These are phyloP conservation scores for Latrodectus elegans DNA, from an alignment of 2,888 invertebrate genomes.

Conservation along the genomic window DNA sequence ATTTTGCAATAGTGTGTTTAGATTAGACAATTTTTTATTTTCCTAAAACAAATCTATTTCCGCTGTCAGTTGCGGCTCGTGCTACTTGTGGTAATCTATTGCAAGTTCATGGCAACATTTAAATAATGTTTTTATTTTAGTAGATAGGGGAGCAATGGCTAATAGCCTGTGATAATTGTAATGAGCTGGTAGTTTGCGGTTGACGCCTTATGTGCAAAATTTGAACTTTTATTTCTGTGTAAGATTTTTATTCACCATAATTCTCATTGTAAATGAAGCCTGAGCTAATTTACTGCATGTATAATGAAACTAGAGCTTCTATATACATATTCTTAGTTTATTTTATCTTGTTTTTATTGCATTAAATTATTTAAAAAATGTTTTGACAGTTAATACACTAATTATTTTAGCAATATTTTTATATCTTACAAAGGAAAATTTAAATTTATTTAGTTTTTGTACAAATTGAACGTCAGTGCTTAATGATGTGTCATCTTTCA, in stretches of 20 bases:
- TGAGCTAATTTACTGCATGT: not conserved
- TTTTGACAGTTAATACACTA: not conserved
- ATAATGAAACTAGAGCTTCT: not conserved
- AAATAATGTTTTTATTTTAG: conserved; percentile 37
- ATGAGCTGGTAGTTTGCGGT: conserved; percentile 35
- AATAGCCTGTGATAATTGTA: conserved; percentile 33
- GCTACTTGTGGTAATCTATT: not conserved
- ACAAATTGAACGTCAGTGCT: no score
- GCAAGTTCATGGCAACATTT: conserved; percentile 42
- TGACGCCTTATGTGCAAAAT: conserved; percentile 55
- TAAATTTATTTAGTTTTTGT: no score
- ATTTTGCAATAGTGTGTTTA: not conserved
- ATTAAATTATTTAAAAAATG: not conserved
- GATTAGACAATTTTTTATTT: not conserved
- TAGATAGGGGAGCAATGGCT: conserved; percentile 28
- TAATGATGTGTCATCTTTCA: no score
- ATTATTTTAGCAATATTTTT: not conserved
- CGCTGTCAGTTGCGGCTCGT: not conserved
- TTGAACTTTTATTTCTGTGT: conserved; percentile 9
- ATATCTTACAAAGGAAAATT: no score
- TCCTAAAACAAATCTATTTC: not conserved
- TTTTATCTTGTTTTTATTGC: not conserved
- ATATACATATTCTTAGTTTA: not conserved
- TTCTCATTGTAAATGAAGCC: not conserved
- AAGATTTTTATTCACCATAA: not conserved